A percentile compares a stretch with the other conserved stretches of the same genome.
Evolutionary conservation across 2,888 invertebrate species (phyloP).

Genomic region (Scrobipalpa costella): DNA sequence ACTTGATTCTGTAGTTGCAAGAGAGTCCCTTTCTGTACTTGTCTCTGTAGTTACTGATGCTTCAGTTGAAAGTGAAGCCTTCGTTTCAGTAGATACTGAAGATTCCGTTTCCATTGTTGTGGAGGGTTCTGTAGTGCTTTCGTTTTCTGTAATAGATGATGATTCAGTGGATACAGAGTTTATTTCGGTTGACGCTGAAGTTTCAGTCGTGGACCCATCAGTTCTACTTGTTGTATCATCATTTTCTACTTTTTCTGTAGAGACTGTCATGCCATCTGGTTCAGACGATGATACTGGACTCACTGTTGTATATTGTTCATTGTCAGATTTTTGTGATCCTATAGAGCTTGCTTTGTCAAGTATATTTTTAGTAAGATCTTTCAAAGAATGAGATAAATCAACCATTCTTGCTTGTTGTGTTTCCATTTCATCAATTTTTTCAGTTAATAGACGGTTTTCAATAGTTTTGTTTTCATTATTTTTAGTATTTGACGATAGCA

Average conservation of each 20-base stretch:
- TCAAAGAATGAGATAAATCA: constrained; percentile 11
- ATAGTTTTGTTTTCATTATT: not conserved
- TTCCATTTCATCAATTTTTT: constrained; percentile 23
- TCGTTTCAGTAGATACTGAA: not conserved
- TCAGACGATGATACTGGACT: not conserved
- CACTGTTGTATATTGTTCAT: not conserved
- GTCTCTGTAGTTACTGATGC: no score
- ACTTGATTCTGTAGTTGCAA: not conserved
- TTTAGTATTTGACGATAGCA: not conserved
- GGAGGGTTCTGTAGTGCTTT: not conserved
- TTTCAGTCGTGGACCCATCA: not conserved
- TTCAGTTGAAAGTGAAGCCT: no score
- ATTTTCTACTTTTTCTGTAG: not conserved
- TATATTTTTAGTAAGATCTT: constrained; percentile 10
- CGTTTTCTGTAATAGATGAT: not conserved
- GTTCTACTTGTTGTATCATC: no score
- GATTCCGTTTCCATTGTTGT: not conserved
- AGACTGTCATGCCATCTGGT: not conserved
- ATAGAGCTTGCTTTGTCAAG: not conserved
- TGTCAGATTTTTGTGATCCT: not conserved
- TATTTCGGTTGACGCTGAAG: not conserved
- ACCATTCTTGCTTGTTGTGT: constrained; percentile 7
- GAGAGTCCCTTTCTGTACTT: no score
- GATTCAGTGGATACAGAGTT: constrained; percentile 2
- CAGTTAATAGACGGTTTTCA: not conserved